Conservation (phyloP, 2,797 vertebrate species). For the Oreochromis mossambicus region DNA sequence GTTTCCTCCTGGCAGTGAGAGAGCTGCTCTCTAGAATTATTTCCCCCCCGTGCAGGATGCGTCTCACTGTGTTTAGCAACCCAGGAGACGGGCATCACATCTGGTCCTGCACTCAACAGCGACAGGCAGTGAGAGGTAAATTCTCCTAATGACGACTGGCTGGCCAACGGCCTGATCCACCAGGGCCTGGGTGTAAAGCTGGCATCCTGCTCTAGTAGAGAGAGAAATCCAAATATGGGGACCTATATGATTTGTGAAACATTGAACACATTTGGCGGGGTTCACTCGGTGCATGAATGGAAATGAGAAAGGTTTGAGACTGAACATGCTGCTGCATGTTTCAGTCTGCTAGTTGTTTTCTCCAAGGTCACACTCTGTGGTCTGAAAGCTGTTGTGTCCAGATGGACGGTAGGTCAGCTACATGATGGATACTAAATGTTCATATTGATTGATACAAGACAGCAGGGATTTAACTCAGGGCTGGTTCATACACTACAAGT, state of each 20-base stretch:
- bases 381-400: neutral
- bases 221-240: constrained; percentile 23
- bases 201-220: constrained; percentile 37
- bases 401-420: neutral
- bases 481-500: neutral
- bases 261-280: neutral
- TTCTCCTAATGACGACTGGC: constrained; percentile 60
- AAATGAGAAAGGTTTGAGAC: neutral
- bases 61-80: constrained; percentile 51
- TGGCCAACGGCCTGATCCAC: constrained; percentile 36
- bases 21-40: constrained; percentile 34
- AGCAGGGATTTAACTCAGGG: neutral
- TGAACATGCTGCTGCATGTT: neutral
- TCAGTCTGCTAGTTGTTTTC: neutral
- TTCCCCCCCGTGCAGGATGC: constrained; percentile 13
- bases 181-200: neutral
- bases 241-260: constrained; percentile 22
- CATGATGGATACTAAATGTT: neutral
- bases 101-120: constrained; percentile 39
- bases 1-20: constrained; percentile 49
- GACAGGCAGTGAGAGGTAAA: constrained; percentile 48
- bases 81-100: constrained; percentile 50
- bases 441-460: neutral
- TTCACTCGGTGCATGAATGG: neutral
- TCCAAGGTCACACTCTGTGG: neutral